Conservation (phyloP, 2,113 vertebrate genomes). For the Colius striatus region DNA sequence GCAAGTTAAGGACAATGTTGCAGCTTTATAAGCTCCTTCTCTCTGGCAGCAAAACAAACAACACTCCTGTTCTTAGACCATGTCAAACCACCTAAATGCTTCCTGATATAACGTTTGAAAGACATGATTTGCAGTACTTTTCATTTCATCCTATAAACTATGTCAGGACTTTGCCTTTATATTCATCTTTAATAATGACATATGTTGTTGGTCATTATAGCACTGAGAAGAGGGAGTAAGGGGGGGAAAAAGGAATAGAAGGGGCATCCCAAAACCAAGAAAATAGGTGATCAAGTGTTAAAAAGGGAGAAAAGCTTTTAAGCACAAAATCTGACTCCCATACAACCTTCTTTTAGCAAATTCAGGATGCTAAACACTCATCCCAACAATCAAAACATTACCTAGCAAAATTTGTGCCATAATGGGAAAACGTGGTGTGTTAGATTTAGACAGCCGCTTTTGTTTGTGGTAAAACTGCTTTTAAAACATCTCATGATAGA, state of each 20-base stretch:
- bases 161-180: background rate
- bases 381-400: background rate
- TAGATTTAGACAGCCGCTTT: background rate
- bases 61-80: background rate
- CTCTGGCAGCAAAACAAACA: background rate
- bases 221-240: background rate
- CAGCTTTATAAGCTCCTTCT: background rate
- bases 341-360: background rate
- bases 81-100: background rate
- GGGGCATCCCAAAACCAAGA: background rate
- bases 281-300: background rate
- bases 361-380: background rate
- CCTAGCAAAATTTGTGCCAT: background rate
- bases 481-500: background rate
- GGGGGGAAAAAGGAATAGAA: background rate
- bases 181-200: background rate
- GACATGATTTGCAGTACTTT: background rate
- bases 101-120: background rate
- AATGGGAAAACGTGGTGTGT: background rate
- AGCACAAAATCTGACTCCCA: background rate
- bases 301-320: background rate
- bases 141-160: background rate
- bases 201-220: background rate
- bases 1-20: background rate
- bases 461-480: background rate